Evolutionary conservation across 2,888 invertebrate genomes (phyloP).

Genomic region (Melipona bicolor): DNA sequence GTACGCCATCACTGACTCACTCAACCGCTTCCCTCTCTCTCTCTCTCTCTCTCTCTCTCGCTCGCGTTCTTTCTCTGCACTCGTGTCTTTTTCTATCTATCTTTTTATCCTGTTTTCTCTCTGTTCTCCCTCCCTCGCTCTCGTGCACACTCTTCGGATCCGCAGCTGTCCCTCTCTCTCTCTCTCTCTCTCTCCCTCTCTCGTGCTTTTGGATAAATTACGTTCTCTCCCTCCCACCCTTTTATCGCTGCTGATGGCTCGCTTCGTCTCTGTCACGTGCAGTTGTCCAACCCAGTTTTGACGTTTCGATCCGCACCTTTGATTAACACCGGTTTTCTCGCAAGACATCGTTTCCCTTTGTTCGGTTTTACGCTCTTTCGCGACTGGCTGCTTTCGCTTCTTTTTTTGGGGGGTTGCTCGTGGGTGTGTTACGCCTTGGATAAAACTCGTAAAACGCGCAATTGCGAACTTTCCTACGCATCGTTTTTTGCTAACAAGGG

Average conservation of each 20-base stretch:
- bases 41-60: conserved; percentile 10
- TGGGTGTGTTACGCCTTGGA: not conserved
- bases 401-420: no score
- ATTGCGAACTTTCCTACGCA: not conserved
- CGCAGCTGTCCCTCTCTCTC: conserved; percentile 5
- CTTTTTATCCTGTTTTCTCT: conserved; percentile 30
- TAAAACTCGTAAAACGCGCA: not conserved
- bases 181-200: not conserved
- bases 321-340: not conserved
- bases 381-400: not conserved
- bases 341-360: not conserved
- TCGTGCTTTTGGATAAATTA: not conserved
- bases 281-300: not conserved
- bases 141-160: conserved; percentile 4
- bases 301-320: not conserved
- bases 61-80: conserved; percentile 34
- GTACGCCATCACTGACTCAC: conserved; percentile 80
- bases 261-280: not conserved
- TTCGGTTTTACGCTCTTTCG: not conserved
- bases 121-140: conserved; percentile 1
- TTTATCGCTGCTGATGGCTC: not conserved
- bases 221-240: not conserved
- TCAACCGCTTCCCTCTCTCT: conserved; percentile 56
- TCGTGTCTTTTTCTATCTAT: conserved; percentile 18
- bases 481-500: not conserved